Base-by-base conservation (phyloP, 2,888 invertebrate species). In the Rhagonycha lutea region DNA sequence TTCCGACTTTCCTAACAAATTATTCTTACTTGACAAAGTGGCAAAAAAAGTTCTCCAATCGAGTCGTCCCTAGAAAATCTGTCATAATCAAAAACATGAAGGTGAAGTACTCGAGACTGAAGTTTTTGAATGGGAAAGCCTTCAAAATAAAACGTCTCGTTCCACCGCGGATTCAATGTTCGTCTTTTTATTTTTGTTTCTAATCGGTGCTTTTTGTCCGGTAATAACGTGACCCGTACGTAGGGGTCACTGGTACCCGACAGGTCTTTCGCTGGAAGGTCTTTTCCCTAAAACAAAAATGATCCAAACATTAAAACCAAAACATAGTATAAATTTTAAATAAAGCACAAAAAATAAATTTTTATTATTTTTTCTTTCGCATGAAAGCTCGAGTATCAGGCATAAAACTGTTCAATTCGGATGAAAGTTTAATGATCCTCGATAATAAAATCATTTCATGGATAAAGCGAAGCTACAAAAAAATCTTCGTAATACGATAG, bases 21-120 rank as follows among this genome's bases (percentile, higher is more conserved):
- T 47, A 47, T 47, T 47, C 63, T 89, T 89, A 96, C 96, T 94
- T 96, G 96, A 87, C 96, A 96, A 8, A 97, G 90, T 7, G 97
- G 97, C 84, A 97, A 89, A 88, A 96, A 97, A 80, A 97, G 95
- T 88, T 97, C 97, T 4, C 97, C 97, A 84, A 97, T 97, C 68
- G 97, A 96, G 87, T 97, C 97, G 86, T 97, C 97, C 83, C 97
- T 91, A 68, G 97, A 97, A 89, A 97, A 97, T 83, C 97, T 92
- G 88, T 97, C 97, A 89, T 97, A 97, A 88, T 97, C 97, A 87
- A 97, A 97, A 71, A 97, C 97, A 88, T 97, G 97, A 70, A 97
- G 92, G 87, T 97, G 97, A 29, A 97, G 90, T 29, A 97, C 96
- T 87, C 97, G 92, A 82, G 95, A 96, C 86, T 97, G 96, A 74